These are phyloP conservation scores for Heliconius erato DNA, from an alignment of 2,888 invertebrate genomes.

Conservation along the genomic window DNA sequence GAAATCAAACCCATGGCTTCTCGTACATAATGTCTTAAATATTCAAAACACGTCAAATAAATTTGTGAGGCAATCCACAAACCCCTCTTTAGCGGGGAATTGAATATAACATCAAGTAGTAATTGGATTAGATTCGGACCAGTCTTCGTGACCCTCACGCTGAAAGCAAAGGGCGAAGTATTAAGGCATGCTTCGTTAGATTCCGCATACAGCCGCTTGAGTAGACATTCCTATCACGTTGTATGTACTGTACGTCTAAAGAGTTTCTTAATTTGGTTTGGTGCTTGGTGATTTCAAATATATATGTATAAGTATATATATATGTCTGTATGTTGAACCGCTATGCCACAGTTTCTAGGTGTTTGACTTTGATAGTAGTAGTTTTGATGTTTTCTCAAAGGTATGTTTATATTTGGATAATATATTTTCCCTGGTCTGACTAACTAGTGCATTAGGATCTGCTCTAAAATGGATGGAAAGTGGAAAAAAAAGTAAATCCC, in stretches of 20 bases:
- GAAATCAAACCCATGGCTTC: background rate
- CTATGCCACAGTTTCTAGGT: background rate
- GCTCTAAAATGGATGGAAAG: background rate
- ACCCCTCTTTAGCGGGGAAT: constrained; percentile 29
- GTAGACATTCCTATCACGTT: constrained; percentile 29
- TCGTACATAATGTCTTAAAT: background rate
- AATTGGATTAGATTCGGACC: constrained; percentile 39
- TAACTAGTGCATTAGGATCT: background rate
- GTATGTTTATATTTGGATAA: background rate
- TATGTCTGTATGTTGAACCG: background rate
- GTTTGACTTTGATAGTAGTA: background rate
- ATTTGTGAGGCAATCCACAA: constrained; percentile 17
- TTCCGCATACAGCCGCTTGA: constrained; percentile 20
- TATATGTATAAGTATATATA: background rate
- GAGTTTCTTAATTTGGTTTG: constrained; percentile 14
- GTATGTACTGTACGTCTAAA: constrained; percentile 24
- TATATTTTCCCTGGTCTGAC: background rate
- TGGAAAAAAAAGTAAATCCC: background rate
- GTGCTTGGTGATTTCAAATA: background rate
- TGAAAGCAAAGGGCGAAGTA: constrained; percentile 20
- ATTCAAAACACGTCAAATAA: constrained; percentile 19
- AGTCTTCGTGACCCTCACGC: constrained; percentile 23
- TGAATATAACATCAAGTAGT: constrained; percentile 33
- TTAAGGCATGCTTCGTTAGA: constrained; percentile 37
- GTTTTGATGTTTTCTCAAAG: too few species aligned